Percentiles rank a stretch among this genome's conserved stretches.
Evolutionary conservation across 2,888 invertebrate species (phyloP).

Genomic region (Ptychoptera albimana): DNA sequence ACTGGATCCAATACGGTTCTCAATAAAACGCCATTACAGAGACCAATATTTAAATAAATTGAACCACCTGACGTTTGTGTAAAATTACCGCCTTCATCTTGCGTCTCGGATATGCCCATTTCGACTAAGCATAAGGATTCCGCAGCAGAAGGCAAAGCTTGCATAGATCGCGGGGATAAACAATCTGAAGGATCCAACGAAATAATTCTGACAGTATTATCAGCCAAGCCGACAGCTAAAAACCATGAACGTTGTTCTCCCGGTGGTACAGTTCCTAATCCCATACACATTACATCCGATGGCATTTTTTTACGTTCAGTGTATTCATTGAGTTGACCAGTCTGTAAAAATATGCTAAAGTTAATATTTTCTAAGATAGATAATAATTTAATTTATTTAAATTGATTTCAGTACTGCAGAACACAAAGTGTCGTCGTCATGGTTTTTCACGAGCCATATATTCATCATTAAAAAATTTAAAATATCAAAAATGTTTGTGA

Average conservation of each 20-base stretch:
- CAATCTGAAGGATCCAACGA: slow-evolving; percentile 95
- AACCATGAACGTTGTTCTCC: slow-evolving; percentile 94
- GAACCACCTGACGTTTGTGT: slow-evolving; percentile 43
- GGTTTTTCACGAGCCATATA: slow-evolving; percentile 17
- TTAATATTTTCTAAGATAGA: neutral
- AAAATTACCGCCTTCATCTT: slow-evolving; percentile 32
- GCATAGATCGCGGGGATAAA: slow-evolving; percentile 87
- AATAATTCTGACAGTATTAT: slow-evolving; percentile 93
- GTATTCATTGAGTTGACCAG: slow-evolving; percentile 95
- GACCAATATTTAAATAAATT: slow-evolving; percentile 88
- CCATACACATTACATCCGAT: slow-evolving; percentile 97
- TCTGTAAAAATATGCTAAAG: slow-evolving; percentile 39
- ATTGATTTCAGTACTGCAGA: slow-evolving; percentile 30
- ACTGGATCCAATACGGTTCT: slow-evolving; percentile 90
- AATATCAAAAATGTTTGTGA: neutral
- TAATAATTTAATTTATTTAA: neutral
- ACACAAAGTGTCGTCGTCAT: slow-evolving; percentile 30
- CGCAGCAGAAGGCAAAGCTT: slow-evolving; percentile 87
- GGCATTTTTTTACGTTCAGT: slow-evolving; percentile 94
- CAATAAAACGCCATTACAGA: slow-evolving; percentile 89
- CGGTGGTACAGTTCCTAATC: slow-evolving; percentile 82
- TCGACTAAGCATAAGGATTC: slow-evolving; percentile 96
- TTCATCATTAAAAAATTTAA: neutral
- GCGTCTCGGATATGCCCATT: slow-evolving; percentile 56
- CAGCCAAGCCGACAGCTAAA: slow-evolving; percentile 86